Evolutionary conservation across 2,113 vertebrate genomes (phyloP), one percentile per base, ranked within the genome.

Genomic region (Psilopogon haemacephalus): DNA sequence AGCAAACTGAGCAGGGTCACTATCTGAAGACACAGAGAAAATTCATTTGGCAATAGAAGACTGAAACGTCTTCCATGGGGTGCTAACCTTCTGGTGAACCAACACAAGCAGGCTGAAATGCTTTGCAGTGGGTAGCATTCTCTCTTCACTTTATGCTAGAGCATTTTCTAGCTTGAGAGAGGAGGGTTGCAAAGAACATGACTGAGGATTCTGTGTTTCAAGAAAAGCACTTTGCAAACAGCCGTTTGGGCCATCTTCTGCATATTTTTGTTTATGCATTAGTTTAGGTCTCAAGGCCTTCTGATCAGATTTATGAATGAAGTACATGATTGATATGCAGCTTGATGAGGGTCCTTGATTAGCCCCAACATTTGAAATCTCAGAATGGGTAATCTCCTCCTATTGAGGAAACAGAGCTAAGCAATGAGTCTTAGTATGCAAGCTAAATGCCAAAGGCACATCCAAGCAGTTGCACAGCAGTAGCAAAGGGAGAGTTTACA

Each of bases 351-450:
- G 37, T 73, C 46, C 35, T 74, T 75, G 76, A 77, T 86, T 77
- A 77, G 79, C 26, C 48, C n/a, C 46, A 86, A 26, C 30, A 56
- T 77, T 72, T 76, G 88, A 93, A 88, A 84, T 64, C 75, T 84
- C 92, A 84, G 83, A 42, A 24, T 71, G 79, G 48, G 9, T 86
- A 86, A 60, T 84, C 26, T 86, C 33, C 65, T 59, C 18, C 32
- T 76, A 42, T 88, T 89, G 79, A 89, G 82, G 68, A 87, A 93
- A 63, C 46, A 67, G 67, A 84, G 78, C 75, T 73, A 72, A 91
- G 75, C 91, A 88, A 63, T 89, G 92, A 95, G 91, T 82, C 82
- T 63, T 83, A 58, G 21, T 46, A 12, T 59, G 68, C 27, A 69
- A 91, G 59, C 75, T 59, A 59, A 65, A 64, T 73, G 87, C 91